Conservation (phyloP, 2,797 vertebrate species). For the Tangara arthus region DNA sequence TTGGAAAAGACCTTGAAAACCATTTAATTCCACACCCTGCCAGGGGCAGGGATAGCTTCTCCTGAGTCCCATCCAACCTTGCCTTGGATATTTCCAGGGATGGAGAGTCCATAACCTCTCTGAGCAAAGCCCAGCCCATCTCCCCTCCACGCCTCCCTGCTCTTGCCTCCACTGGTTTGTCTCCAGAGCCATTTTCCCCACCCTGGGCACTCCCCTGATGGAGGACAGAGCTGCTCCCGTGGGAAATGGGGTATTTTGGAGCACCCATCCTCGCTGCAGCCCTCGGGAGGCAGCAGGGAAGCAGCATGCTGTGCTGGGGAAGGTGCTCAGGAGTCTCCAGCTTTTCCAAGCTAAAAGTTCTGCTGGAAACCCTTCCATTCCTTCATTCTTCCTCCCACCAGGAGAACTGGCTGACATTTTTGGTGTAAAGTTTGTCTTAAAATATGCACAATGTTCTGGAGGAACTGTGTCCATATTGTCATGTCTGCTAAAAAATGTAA, state of each 20-base stretch:
- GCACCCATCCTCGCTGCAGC: rapidly evolving
- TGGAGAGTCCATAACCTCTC: background rate
- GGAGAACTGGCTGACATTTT: constrained; percentile 21
- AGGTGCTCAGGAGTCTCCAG: background rate
- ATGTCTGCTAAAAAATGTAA: background rate
- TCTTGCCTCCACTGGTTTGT: background rate
- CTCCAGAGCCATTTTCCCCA: background rate
- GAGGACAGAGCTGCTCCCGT: too few relatives aligned
- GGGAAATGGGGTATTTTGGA: background rate
- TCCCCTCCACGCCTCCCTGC: background rate
- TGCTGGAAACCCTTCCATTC: background rate
- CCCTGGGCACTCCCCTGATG: rapidly evolving
- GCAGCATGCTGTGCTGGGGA: rapidly evolving
- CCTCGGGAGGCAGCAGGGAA: background rate
- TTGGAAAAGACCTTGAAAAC: background rate
- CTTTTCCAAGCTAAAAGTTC: background rate
- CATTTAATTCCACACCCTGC: background rate
- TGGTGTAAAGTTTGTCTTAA: background rate
- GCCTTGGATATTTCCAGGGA: background rate
- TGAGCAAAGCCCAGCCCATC: background rate
- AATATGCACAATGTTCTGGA: background rate
- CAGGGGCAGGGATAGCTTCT: background rate
- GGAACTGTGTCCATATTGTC: background rate
- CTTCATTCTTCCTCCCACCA: background rate
- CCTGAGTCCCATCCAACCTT: rapidly evolving